Evolutionary conservation across 2,797 vertebrate genomes (phyloP), one percentile per base, ranked within the genome.

Genomic region (Clarias fuscus): DNA sequence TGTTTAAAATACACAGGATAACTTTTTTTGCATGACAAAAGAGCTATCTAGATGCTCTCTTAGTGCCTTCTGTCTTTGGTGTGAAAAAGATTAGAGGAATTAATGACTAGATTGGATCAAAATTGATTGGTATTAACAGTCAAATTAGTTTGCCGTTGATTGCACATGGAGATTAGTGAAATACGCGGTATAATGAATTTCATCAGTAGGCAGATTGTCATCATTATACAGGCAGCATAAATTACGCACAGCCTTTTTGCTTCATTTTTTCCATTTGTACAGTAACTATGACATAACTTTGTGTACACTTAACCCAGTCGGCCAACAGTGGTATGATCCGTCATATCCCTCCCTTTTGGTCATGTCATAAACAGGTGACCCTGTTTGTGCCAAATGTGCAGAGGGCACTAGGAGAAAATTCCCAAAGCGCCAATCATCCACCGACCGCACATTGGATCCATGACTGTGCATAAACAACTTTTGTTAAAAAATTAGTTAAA

Each of bases 261-360:
- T 1, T 27, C 13, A 2, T 7, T 77, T 59, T 30, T 20, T 77
- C 7, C 3, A 20, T 59, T n/a, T 75, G 24, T 27, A 48, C 10
- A 48, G 48, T 11, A 22, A 14, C 20, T 11, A 61, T 13, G 17
- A 64, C 14, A 64, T 8, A 80, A 7, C 53, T 30, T 37, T 40
- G 30, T 68, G 62, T 75, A 13, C 24, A n/a, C 53, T 83, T 62
- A 59, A 20, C 20, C 30, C 71, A 85, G 78, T 90, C 40, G 17
- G 43, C 82, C 84, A 22, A 70, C 62, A 61, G 84, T 89, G 91
- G 91, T 80, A 77, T 89, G 88, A 75, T 85, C 76, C 33, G 24
- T 70, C 53, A 88, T 71, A 84, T 64, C 84, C 87, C 79, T 73
- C 90, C 86, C 72, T 83, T 65, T 27, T 7, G 43, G 37, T 87